Base-by-base conservation (phyloP, 1,140 invertebrate species). In the Lucilia sericata region DNA sequence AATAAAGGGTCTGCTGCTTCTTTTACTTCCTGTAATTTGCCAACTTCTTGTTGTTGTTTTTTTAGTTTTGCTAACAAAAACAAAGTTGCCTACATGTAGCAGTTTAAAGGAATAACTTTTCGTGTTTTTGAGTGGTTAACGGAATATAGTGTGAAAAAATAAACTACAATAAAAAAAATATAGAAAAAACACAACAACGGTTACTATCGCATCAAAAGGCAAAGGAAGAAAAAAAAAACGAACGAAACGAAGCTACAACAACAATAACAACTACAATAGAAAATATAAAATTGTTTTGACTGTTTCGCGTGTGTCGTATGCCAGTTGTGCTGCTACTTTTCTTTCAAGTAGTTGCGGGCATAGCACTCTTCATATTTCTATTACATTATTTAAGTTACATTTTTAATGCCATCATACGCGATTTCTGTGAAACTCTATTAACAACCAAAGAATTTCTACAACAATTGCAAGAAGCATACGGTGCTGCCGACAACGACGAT, bases 321-420 rank as follows among this genome's bases (percentile, higher is more conserved):
- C 88, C 88, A 88, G 86, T 90, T 87, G 87, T 87, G 87, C 86
- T 88, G 87, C 85, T 87, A 83, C 84, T 80, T 51, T 42, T 91
- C 85, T 90, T 91, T 82, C 88, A 90, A 88, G 85, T 87, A 85
- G 85, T 88, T 86, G 89, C 88, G 85, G 87, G 88, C 86, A 85
- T 91, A 86, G 85, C 88, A 85, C 86, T 91, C 84, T 82, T 91
- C 85, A 84, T 90, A 86, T 89, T 91, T 89, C 85, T 89, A 80
- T 86, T 91, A 84, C 90, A 91, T 86, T 90, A 91, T 84, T 86
- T 89, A 85, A 90, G 89, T 89, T 91, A 91, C 86, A 90, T 91
- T 87, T 88, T 89, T 85, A 88, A 88, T 88, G 86, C 88, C 80
- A 85, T 91, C 87, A 84, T 86, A 86, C 86, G 86, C 83, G 89